These are phyloP conservation scores for Pipistrellus pipistrellus DNA, from an alignment of 2,797 vertebrate genomes.

Conservation along the genomic window DNA sequence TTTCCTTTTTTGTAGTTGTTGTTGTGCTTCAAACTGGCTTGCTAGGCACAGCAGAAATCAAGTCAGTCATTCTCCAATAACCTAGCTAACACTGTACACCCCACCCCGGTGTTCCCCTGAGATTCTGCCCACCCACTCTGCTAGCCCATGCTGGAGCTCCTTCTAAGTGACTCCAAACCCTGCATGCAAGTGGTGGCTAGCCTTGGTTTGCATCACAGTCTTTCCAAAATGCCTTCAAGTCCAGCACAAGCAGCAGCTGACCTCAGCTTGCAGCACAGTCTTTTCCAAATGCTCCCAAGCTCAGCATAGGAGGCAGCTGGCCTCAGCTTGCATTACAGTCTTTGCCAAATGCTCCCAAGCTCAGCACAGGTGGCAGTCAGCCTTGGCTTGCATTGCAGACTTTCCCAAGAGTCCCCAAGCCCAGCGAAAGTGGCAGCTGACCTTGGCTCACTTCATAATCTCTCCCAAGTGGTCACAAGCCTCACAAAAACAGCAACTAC, in stretches of 20 bases:
- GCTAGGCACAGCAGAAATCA: background rate
- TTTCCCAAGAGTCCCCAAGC: background rate
- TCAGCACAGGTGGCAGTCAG: background rate
- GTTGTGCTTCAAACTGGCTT: background rate
- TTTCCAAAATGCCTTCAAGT: background rate
- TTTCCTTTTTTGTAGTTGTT: background rate
- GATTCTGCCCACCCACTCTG: background rate
- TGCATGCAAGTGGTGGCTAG: background rate
- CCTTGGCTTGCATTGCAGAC: background rate
- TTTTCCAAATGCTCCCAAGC: background rate
- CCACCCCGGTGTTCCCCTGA: background rate
- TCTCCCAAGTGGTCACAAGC: background rate
- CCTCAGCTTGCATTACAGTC: background rate
- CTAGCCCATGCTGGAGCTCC: no score
- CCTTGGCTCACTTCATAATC: background rate
- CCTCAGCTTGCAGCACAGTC: background rate
- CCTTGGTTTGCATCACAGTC: background rate
- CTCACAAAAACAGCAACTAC: background rate
- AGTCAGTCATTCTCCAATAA: background rate
- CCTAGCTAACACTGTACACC: background rate
- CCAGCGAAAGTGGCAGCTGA: background rate
- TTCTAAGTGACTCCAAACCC: background rate
- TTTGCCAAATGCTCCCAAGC: background rate
- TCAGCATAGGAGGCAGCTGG: background rate
- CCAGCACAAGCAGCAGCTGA: background rate